Conservation (phyloP, 2,888 invertebrate species). For the Idaea straminata region DNA sequence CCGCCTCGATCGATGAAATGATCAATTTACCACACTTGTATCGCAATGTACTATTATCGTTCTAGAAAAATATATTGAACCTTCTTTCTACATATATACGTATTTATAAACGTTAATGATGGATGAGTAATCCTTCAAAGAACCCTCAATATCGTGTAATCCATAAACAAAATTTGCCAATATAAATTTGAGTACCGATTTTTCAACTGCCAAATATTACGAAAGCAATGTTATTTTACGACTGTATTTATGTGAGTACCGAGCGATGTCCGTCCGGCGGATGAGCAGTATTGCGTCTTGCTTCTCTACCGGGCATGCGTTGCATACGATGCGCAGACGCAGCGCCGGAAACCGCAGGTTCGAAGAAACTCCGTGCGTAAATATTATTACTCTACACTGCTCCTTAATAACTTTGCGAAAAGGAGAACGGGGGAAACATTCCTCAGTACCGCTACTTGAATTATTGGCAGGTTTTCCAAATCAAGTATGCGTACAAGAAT, state of each 20-base stretch:
- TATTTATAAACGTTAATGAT: background rate
- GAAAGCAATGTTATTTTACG: slow-evolving; percentile 35
- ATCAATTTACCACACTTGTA: no score
- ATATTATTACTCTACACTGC: slow-evolving; percentile 52
- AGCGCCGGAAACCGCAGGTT: slow-evolving; percentile 63
- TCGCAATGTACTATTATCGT: no score
- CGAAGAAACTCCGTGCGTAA: slow-evolving; percentile 57
- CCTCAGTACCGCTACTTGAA: slow-evolving; percentile 49
- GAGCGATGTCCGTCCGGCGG: slow-evolving; percentile 35
- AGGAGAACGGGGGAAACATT: slow-evolving; percentile 43
- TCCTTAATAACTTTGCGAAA: slow-evolving; percentile 45
- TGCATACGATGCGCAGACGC: slow-evolving; percentile 32
- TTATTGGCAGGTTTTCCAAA: slow-evolving; percentile 50
- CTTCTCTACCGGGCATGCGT: slow-evolving; percentile 11
- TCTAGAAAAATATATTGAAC: background rate
- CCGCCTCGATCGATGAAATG: no score
- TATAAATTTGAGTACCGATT: slow-evolving; percentile 3
- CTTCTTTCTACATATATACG: background rate
- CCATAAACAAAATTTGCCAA: background rate
- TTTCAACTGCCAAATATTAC: slow-evolving; percentile 24
- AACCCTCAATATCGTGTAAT: background rate
- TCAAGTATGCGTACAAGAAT: slow-evolving; percentile 37
- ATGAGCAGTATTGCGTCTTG: slow-evolving; percentile 26
- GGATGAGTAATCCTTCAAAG: background rate
- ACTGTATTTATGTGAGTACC: slow-evolving; percentile 32